Evolutionary conservation across 2,113 vertebrate genomes (phyloP).

Genomic region (Brachyhypopomus occidentalis): DNA sequence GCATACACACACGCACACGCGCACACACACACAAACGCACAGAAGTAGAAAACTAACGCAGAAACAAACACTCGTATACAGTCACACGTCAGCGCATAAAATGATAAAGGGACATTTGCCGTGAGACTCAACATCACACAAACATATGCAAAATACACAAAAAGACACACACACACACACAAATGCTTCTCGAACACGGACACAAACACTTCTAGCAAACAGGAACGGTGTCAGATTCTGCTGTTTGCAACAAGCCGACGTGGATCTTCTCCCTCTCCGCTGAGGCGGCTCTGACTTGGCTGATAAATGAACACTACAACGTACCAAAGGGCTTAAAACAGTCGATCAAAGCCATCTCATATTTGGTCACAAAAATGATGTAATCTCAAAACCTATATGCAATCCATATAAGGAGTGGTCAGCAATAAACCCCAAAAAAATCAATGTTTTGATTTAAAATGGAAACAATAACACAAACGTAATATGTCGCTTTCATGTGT

Average conservation of each 20-base stretch:
- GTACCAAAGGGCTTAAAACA: constrained; percentile 17
- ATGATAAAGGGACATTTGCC: background rate
- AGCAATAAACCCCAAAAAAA: background rate
- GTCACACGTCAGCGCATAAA: background rate
- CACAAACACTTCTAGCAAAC: background rate
- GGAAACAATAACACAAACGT: constrained; percentile 20
- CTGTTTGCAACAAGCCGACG: background rate
- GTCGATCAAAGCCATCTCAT: constrained; percentile 27
- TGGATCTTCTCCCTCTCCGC: background rate
- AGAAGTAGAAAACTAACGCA: background rate
- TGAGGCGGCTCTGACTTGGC: background rate
- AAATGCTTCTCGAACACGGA: background rate
- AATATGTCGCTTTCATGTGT: too few species aligned
- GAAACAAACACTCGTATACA: background rate
- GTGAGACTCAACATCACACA: background rate
- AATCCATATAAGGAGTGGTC: background rate
- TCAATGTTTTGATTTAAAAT: constrained; percentile 31
- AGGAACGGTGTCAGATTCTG: background rate
- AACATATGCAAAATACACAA: background rate
- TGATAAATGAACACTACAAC: constrained; percentile 14
- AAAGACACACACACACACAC: background rate
- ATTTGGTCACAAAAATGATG: constrained; percentile 2
- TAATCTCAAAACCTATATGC: too few species aligned
- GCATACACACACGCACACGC: background rate
- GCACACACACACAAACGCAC: background rate